Conservation (phyloP, 2,797 vertebrate genomes). For the Florisuga fusca region DNA sequence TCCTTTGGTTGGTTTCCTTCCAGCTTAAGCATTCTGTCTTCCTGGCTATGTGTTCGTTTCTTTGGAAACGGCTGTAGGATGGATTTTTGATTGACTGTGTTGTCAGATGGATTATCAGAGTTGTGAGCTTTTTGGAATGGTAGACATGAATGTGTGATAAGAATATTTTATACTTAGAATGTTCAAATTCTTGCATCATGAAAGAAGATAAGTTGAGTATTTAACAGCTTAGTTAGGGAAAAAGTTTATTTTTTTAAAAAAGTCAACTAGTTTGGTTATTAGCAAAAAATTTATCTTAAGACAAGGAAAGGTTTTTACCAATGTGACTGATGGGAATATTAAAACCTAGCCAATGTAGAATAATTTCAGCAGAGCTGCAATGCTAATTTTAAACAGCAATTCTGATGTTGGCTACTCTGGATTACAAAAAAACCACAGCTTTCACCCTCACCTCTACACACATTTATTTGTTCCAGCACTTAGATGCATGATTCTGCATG, state of each 20-base stretch:
- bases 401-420: background rate
- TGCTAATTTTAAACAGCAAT: background rate
- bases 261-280: background rate
- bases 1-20: constrained; percentile 57
- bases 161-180: background rate
- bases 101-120: constrained; percentile 63
- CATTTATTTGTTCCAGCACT: background rate
- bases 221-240: constrained; percentile 2
- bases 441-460: background rate
- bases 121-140: constrained; percentile 49
- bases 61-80: constrained; percentile 63
- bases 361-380: background rate
- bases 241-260: background rate
- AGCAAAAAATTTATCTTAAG: background rate
- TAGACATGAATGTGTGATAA: constrained; percentile 52
- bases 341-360: background rate
- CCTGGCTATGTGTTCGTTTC: constrained; percentile 50
- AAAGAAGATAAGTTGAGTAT: constrained; percentile 37
- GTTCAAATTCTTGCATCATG: constrained; percentile 27
- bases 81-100: constrained; percentile 58
- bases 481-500: background rate
- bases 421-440: constrained; percentile 19
- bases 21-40: constrained; percentile 63
- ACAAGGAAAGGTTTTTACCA: background rate
- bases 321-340: background rate